A percentile compares a stretch with the other conserved stretches of the same genome.
These are phyloP conservation scores for Pseudachorutes palmiensis DNA, from an alignment of 1,140 invertebrate species.

Conservation along the genomic window DNA sequence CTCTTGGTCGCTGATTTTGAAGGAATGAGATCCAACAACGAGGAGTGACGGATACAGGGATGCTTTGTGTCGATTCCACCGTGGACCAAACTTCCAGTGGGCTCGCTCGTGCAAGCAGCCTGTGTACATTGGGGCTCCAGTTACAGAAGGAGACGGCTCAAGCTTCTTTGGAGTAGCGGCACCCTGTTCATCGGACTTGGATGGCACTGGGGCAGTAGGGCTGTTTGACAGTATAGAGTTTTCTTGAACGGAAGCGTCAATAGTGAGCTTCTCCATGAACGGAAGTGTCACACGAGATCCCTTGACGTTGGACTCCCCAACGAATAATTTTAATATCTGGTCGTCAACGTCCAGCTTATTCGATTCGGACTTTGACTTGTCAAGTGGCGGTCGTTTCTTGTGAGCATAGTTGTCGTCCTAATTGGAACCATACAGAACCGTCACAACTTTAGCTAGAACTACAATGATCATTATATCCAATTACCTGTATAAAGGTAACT, in stretches of 20 bases:
- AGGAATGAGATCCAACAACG: constrained; percentile 3
- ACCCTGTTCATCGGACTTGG: neutral
- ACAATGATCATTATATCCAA: neutral
- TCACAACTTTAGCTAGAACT: neutral
- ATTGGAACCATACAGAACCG: neutral
- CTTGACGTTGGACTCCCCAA: constrained; percentile 18
- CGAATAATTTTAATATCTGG: constrained; percentile 18
- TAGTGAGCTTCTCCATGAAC: constrained; percentile 8
- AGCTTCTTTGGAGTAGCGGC: no score
- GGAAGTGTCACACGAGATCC: constrained; percentile 18
- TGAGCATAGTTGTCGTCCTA: constrained; percentile 4
- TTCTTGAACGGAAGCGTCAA: neutral
- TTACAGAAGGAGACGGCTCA: neutral
- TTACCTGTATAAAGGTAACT: constrained; percentile 25
- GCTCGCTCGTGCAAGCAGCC: constrained; percentile 24
- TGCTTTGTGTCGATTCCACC: constrained; percentile 26
- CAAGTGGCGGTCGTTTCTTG: constrained; percentile 17
- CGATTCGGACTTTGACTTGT: constrained; percentile 22
- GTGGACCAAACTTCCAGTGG: constrained; percentile 31
- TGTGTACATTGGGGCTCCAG: constrained; percentile 8
- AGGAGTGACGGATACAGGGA: constrained; percentile 2
- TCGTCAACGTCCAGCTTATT: constrained; percentile 27
- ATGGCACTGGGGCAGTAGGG: no score
- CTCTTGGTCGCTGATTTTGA: neutral
- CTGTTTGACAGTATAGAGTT: no score